phyloP scores from a whole-genome alignment of 1,140 invertebrate species.

The Leptinotarsa undecemlineata region DNA sequence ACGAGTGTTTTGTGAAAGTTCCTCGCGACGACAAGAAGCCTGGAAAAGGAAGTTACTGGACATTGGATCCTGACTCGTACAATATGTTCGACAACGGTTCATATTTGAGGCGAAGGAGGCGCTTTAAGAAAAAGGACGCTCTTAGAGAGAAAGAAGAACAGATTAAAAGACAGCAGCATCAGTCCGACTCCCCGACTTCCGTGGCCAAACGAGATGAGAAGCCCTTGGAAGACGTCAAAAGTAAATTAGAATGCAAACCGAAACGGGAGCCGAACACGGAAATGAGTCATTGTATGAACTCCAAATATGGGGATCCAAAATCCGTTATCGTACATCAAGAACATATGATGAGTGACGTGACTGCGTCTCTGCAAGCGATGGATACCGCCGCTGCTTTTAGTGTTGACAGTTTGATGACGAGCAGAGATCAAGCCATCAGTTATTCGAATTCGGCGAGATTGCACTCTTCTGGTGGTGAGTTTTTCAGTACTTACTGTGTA shows the following conservation, averaged over 20 bases:
- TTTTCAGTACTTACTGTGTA: background rate
- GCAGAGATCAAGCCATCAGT: slow-evolving; percentile 51
- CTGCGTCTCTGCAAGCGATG: slow-evolving; percentile 56
- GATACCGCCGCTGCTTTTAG: slow-evolving; percentile 57
- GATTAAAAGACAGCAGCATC: slow-evolving; percentile 73
- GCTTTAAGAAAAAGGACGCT: slow-evolving; percentile 96
- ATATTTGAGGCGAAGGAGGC: slow-evolving; percentile 83
- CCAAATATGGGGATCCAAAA: slow-evolving; percentile 51
- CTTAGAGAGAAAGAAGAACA: slow-evolving; percentile 86
- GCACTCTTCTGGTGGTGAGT: slow-evolving; percentile 56
- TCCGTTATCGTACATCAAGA: slow-evolving; percentile 57
- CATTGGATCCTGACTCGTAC: slow-evolving; percentile 91
- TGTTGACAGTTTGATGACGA: slow-evolving; percentile 61
- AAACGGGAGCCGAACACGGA: slow-evolving; percentile 68
- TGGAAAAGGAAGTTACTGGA: slow-evolving; percentile 97
- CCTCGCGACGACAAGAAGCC: slow-evolving; percentile 90
- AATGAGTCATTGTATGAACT: slow-evolving; percentile 53
- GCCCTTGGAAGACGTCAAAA: slow-evolving; percentile 56
- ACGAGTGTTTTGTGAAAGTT: slow-evolving; percentile 99
- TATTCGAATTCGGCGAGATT: slow-evolving; percentile 58
- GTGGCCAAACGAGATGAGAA: slow-evolving; percentile 57
- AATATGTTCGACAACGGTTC: slow-evolving; percentile 99
- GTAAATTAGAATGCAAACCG: slow-evolving; percentile 61
- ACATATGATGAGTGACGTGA: slow-evolving; percentile 56
- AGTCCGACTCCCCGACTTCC: slow-evolving; percentile 52